Conservation (phyloP, 2,113 vertebrate species). For the Acrocephalus arundinaceus region DNA sequence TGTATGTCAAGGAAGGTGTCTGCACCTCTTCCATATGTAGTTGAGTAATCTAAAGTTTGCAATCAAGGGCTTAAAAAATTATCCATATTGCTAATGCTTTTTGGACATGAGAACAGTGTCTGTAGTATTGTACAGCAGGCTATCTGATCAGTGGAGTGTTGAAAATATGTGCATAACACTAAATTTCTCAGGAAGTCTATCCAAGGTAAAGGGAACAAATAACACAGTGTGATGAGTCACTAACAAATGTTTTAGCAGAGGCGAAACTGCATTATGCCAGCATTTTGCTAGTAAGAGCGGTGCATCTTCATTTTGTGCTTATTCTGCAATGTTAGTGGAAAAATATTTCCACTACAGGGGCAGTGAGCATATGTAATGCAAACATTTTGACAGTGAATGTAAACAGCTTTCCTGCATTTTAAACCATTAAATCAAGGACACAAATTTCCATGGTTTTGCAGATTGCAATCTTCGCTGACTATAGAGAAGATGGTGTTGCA, state of each 20-base stretch:
- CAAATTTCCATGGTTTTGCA: constrained; percentile 47
- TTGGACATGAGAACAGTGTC: not conserved
- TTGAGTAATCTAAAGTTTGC: not conserved
- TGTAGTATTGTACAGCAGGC: not conserved
- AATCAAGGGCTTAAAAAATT: not conserved
- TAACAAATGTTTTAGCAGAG: constrained; percentile 59
- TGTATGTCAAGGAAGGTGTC: not conserved
- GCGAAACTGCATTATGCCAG: constrained; percentile 61
- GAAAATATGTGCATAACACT: not conserved
- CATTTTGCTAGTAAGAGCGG: constrained; percentile 26
- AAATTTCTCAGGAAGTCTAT: constrained; percentile 15
- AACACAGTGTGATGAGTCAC: constrained; percentile 42
- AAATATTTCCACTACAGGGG: constrained; percentile 44
- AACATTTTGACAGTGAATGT: constrained; percentile 70
- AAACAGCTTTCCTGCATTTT: constrained; percentile 63
- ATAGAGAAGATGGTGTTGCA: constrained; percentile 50
- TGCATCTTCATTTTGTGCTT: constrained; percentile 53
- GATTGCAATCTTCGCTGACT: constrained; percentile 26
- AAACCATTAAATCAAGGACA: constrained; percentile 56
- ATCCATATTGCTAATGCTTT: not conserved
- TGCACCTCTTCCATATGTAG: not conserved
- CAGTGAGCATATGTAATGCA: constrained; percentile 72
- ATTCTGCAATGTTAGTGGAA: constrained; percentile 45
- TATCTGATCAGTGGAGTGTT: not conserved
- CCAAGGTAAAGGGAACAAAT: constrained; percentile 43